Evolutionary conservation across 1,140 invertebrate species (phyloP), one percentile per base, ranked within the genome.

Genomic region (Halictus rubicundus): DNA sequence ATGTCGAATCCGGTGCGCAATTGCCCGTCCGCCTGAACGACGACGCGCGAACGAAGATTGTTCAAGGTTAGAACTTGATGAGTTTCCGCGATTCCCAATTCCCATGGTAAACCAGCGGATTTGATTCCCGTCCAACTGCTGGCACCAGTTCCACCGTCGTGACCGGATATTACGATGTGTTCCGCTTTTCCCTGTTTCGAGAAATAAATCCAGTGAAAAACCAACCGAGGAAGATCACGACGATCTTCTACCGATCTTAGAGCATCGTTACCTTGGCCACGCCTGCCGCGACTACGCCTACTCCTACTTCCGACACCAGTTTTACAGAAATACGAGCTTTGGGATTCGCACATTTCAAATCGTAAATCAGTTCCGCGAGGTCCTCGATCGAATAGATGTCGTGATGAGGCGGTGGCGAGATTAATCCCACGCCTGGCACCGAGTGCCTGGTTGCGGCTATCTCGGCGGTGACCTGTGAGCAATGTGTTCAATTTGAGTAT

Each of bases 351-450:
- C 97, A 98, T 93, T 99, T 99, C 63, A 99, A 94, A 93, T 99
- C 99, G 90, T 99, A 99, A 89, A 99, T 99, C 54, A 99, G 94
- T 94, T 99, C 98, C 1, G 99, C 98, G 85, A 99, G 94, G 94
- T 99, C 99, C 94, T 99, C 99, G 89, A 99, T 99, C 52, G 98
- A 99, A 93, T 99, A 99, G 92, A 99, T 99, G 91, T 99, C 99
- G 92, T 99, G 99, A 94, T 99, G 99, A 9, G 99, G 99, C 9
- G 99, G 99, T 49, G 99, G 99, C 1, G 98, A 99, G 89, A 99
- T 99, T 1, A 99, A 93, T 68, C 99, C 99, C n/a, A 99, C 99
- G 10, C 98, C 98, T 9, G 98, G 95, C 4, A 99, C 98, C 0
- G 98, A 99, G 92, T 99, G 98, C 68, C 99, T 95, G 2, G 98